These are phyloP conservation scores for Falco naumanni DNA, from an alignment of 2,797 vertebrate genomes.

Conservation along the genomic window DNA sequence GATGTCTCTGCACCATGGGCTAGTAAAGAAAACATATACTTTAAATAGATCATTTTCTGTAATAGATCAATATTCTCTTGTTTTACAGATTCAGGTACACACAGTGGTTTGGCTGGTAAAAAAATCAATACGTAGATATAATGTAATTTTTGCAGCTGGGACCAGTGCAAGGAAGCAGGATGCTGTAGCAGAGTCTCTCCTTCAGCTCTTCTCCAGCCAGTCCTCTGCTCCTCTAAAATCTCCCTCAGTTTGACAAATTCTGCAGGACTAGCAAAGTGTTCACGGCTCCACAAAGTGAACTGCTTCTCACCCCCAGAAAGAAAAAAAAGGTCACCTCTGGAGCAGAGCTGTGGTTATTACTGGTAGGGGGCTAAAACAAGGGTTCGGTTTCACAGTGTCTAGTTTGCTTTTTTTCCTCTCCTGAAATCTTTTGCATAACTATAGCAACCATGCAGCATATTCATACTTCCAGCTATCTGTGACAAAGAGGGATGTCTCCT, in stretches of 20 bases:
- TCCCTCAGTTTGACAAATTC: neutral
- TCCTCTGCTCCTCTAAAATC: neutral
- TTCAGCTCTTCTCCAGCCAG: conserved; percentile 4
- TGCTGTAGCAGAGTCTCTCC: neutral
- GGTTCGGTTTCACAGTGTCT: neutral
- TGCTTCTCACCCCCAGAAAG: neutral
- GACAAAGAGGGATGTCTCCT: neutral
- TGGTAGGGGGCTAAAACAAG: neutral
- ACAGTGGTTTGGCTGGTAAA: neutral
- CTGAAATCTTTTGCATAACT: neutral
- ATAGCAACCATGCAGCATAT: neutral
- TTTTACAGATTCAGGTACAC: conserved; percentile 42
- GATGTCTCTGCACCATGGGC: neutral
- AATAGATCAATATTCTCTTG: conserved; percentile 36
- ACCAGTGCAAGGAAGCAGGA: neutral
- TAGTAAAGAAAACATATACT: neutral
- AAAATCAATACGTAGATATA: conserved; percentile 35
- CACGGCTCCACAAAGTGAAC: neutral
- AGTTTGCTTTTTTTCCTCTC: neutral
- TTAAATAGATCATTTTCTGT: conserved; percentile 44
- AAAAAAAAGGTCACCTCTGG: neutral
- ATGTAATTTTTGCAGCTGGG: conserved; percentile 17
- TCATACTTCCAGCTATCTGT: neutral
- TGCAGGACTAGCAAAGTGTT: neutral
- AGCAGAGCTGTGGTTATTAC: neutral